Evolutionary conservation across 2,113 vertebrate genomes (phyloP), one percentile per base, ranked within the genome.

Genomic region (Cebus imitator): DNA sequence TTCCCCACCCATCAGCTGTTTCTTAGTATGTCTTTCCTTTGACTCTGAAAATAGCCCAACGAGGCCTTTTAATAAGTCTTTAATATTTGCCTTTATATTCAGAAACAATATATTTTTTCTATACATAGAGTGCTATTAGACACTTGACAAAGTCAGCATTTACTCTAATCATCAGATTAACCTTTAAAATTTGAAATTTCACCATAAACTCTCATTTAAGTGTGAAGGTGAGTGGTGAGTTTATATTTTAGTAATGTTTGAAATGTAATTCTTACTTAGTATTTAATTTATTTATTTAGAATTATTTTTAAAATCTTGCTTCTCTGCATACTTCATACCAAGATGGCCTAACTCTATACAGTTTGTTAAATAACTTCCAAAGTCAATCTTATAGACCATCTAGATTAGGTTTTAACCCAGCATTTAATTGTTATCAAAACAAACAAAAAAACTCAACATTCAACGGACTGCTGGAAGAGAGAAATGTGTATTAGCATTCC

Each of bases 181-280:
- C 3, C 43, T 83, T 79, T 91, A 73, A 89, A 86, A 87, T 18
- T 86, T 64, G 50, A 20, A 76, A 85, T 81, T 91, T 93, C n/a
- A 89, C 80, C 66, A 86, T 79, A 94, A 90, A 86, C 32, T 68
- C 9, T 85, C 48, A 82, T n/a, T 64, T 91, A 83, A 90, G 25
- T 64, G 21, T 50, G 10, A 27, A 88, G 79, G 43, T 61, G 10
- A 91, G 21, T 45, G 87, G 35, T 79, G 66, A 72, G 3, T 45
- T 89, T 40, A 52, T 70, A 25, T 83, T 89, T 94, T 25, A 48
- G 25, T n/a, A 43, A 70, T 79, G 21, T 73, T 58, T 81, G 37
- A 75, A 96, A 75, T 68, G 4, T 68, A 68, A 66, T 76, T 91
- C 21, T 81, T 87, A 61, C 14, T 70, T 87, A 76, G 10, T 37